Base-by-base conservation (phyloP, 2,888 invertebrate genomes). In the Spilarctia lutea region DNA sequence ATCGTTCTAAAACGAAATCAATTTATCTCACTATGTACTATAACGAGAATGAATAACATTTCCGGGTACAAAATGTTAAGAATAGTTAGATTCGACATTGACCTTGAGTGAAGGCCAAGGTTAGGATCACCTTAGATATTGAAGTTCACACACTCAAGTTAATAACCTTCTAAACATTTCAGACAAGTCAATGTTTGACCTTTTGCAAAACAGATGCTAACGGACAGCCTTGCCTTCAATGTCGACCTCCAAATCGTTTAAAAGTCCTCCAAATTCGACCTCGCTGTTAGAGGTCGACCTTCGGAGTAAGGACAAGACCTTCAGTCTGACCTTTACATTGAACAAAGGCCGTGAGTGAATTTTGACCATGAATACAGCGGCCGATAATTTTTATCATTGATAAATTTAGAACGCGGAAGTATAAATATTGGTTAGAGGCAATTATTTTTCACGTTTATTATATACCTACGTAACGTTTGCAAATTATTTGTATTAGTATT, bases 251-350 rank as follows among this genome's bases (percentile, higher is more conserved):
- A 71, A 70, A 16, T 33, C 18, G 60, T n/a, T 56, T 20, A 52
- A 78, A 35, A n/a, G 30, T 72, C 71, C 70, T 67, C 45, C 20
- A 67, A 74, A 72, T 48, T 39, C 33, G 66, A 48, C 75, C 75
- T 75, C 65, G 42, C 72, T 66, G 60, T 69, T 60, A 52, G 60
- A 52, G 60, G 8, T 52, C 35, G 69, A 39, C 72, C 72, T 75
- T 73, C 66, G 30, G 48, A 52, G 39, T 30, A 56, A 70, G 68
- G 45, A 56, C 65, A 18, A 4, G 48, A 65, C 79, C 66, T 74
- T 72, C 56, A 27, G 45, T 35, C 30, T 10, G 60, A 70, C 56
- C 56, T 72, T 67, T 42, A 11, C 75, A 72, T 70, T 75, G 73
- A 73, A 73, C 45, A 66, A 42, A 56, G 72, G 33, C 72, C 69